These are phyloP conservation scores for Periparus ater DNA, from an alignment of 2,797 vertebrate genomes.

Conservation along the genomic window DNA sequence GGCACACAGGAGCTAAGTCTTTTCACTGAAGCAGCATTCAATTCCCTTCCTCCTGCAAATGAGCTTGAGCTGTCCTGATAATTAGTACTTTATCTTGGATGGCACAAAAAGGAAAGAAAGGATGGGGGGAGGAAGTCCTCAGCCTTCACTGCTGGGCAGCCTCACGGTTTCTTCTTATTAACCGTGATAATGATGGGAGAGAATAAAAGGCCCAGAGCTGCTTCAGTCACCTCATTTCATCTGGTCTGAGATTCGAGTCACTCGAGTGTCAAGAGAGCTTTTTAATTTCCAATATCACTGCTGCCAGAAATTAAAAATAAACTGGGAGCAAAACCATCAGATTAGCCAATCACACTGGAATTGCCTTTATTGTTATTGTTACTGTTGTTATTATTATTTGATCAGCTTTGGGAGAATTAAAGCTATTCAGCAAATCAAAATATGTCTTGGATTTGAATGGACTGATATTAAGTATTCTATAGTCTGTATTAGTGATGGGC, in stretches of 20 bases:
- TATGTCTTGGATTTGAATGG: conserved; percentile 35
- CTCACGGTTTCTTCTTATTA: conserved; percentile 58
- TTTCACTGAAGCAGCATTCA: conserved; percentile 64
- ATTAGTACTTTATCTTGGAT: conserved; percentile 69
- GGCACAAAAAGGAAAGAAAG: conserved; percentile 22
- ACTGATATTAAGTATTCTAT: conserved; percentile 14
- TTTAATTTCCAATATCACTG: conserved; percentile 62
- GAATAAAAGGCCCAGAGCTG: conserved; percentile 64
- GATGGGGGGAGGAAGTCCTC: background rate
- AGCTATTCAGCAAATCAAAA: conserved; percentile 46
- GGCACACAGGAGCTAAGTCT: conserved; percentile 31
- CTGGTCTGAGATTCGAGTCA: conserved; percentile 59
- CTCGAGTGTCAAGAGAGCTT: conserved; percentile 60
- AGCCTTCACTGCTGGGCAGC: conserved; percentile 28
- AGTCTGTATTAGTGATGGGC: conserved; percentile 6
- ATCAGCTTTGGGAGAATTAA: conserved; percentile 54
- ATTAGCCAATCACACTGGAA: conserved; percentile 59
- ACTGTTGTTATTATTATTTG: conserved; percentile 51
- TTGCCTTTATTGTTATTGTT: conserved; percentile 48
- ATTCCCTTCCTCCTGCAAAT: conserved; percentile 64
- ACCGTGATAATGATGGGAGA: conserved; percentile 57
- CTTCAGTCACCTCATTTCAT: conserved; percentile 67
- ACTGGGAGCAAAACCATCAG: conserved; percentile 52
- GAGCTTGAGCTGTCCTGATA: conserved; percentile 70
- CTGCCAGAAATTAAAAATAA: conserved; percentile 72